Conservation (phyloP, 2,888 invertebrate genomes). For the Lottia scabra region DNA sequence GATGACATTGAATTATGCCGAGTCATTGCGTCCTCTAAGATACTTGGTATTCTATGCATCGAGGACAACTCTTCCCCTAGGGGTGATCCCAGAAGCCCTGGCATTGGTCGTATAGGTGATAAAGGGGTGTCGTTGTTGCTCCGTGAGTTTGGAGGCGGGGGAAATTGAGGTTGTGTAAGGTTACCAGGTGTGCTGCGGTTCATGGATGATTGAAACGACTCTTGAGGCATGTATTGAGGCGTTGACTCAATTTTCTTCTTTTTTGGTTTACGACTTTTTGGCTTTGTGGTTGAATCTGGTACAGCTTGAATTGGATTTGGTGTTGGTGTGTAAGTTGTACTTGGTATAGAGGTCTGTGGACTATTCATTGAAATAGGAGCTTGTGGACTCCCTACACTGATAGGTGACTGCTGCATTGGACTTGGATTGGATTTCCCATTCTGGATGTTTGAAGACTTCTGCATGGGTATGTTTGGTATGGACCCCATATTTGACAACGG, state of each 20-base stretch:
- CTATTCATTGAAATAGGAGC: slow-evolving; percentile 37
- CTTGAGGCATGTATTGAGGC: background rate
- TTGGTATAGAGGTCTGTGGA: slow-evolving; percentile 40
- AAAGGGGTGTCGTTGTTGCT: background rate
- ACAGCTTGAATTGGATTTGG: slow-evolving; percentile 58
- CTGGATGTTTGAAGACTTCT: slow-evolving; percentile 20
- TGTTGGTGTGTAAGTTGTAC: slow-evolving; percentile 43
- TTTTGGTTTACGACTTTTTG: slow-evolving; percentile 48
- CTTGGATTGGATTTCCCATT: slow-evolving; percentile 38
- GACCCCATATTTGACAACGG: background rate
- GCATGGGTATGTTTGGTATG: slow-evolving; percentile 15
- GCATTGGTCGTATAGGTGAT: background rate
- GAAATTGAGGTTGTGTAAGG: background rate
- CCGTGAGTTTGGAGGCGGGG: background rate
- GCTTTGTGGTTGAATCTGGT: slow-evolving; percentile 65
- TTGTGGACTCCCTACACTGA: slow-evolving; percentile 44
- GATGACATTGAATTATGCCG: slow-evolving; percentile 19
- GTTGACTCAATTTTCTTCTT: slow-evolving; percentile 45
- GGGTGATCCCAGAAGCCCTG: background rate
- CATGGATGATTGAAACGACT: background rate
- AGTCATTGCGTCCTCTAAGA: slow-evolving; percentile 16
- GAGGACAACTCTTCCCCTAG: background rate
- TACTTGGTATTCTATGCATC: slow-evolving; percentile 16
- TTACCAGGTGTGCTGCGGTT: background rate
- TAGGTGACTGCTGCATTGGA: slow-evolving; percentile 45